Evolutionary conservation across 2,113 vertebrate genomes (phyloP).

Genomic region (Anseranas semipalmata): DNA sequence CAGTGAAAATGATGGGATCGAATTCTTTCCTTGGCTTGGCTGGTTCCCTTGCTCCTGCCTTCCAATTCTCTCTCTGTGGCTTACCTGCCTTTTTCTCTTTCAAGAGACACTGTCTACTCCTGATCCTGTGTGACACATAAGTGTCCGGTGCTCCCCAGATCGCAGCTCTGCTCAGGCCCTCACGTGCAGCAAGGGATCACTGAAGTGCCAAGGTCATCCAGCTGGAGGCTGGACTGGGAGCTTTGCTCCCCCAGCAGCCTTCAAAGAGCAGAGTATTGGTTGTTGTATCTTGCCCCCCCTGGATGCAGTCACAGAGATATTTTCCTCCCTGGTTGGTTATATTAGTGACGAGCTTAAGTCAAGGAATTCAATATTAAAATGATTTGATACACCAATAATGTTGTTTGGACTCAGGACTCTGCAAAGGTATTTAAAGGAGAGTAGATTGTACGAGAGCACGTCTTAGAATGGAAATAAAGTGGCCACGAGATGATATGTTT

Average conservation of each 20-base stretch:
- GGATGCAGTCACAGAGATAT: neutral
- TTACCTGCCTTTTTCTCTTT: neutral
- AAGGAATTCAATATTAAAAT: neutral
- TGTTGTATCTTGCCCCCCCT: neutral
- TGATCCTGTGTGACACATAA: neutral
- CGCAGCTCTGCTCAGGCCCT: neutral
- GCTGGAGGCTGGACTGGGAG: neutral
- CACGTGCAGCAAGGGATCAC: neutral
- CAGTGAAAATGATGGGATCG: neutral
- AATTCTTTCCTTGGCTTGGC: neutral
- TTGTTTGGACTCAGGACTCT: too few relatives aligned
- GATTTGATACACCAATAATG: neutral
- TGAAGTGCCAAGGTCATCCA: neutral
- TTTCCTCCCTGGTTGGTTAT: neutral
- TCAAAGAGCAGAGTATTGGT: neutral
- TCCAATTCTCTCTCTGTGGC: neutral
- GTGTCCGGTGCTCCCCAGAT: too few relatives aligned
- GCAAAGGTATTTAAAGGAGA: neutral
- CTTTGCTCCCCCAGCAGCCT: neutral
- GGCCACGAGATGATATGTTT: neutral
- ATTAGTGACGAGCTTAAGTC: neutral
- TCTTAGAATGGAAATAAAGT: neutral
- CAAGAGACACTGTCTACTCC: too few relatives aligned
- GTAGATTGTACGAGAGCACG: too few relatives aligned
- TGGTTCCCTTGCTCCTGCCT: neutral